Percentiles rank a stretch among this genome's conserved stretches.
phyloP scores from a whole-genome alignment of 2,797 vertebrate species.

The Tenualosa thibaudeaui region DNA sequence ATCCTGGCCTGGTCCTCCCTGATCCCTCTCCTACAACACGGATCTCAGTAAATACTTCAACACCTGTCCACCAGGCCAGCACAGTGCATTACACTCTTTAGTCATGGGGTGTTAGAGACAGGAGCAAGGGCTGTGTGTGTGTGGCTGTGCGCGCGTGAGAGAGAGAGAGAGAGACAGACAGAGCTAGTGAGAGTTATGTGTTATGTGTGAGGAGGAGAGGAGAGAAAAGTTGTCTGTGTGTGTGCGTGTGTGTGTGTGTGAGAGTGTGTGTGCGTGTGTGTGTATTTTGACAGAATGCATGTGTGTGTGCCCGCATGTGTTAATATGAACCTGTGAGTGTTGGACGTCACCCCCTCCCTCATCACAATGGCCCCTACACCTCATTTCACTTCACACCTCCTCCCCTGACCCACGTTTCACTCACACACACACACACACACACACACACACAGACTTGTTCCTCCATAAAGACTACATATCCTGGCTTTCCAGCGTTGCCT shows the following conservation, averaged over 20 bases:
- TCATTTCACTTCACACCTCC: too few species aligned
- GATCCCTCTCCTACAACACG: constrained; percentile 14
- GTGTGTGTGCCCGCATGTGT: background rate
- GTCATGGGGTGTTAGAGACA: constrained; percentile 29
- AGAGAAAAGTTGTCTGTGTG: too few species aligned
- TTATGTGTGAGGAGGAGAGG: background rate
- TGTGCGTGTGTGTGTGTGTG: background rate
- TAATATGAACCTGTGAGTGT: too few species aligned
- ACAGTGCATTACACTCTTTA: constrained; percentile 37
- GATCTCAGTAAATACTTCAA: constrained; percentile 53
- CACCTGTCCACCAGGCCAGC: constrained; percentile 41
- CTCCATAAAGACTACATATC: background rate
- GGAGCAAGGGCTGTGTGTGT: constrained; percentile 1
- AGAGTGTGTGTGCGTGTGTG: background rate
- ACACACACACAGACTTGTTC: constrained; percentile 18
- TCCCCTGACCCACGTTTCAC: background rate
- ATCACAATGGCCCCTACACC: background rate
- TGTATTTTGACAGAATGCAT: background rate
- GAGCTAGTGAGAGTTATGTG: background rate
- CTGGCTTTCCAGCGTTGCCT: background rate
- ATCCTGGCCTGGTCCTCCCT: background rate
- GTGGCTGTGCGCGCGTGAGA: background rate
- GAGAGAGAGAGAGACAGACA: background rate
- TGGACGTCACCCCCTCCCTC: background rate
- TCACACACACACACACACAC: constrained; percentile 30